Percentiles rank a stretch among this genome's conserved stretches.
These are phyloP conservation scores for Folsomia manolachei DNA, from an alignment of 2,888 invertebrate species.

Conservation along the genomic window DNA sequence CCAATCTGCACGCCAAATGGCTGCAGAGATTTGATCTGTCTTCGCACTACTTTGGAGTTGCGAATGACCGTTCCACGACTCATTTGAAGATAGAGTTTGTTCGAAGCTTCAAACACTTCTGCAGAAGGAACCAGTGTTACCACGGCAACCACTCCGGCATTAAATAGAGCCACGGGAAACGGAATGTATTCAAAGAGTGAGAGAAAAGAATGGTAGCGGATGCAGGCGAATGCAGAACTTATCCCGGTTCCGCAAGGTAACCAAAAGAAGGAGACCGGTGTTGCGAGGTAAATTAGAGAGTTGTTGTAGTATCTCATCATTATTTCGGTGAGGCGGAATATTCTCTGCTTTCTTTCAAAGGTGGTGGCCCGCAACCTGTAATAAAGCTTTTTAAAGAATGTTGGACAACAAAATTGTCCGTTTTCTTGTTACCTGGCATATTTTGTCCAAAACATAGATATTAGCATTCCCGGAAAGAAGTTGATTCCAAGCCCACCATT, in stretches of 20 bases:
- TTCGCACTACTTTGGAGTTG: neutral
- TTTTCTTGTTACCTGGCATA: neutral
- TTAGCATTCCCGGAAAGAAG: neutral
- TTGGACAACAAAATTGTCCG: neutral
- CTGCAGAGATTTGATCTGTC: neutral
- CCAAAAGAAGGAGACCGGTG: too few species aligned
- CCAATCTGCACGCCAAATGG: neutral
- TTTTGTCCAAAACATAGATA: neutral
- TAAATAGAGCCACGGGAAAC: too few species aligned
- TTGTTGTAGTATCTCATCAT: neutral
- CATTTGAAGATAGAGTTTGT: neutral
- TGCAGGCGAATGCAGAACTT: neutral
- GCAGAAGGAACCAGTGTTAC: neutral
- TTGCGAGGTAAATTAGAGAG: too few species aligned
- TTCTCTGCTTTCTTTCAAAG: neutral
- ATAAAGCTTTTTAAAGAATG: too few species aligned
- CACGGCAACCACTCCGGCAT: neutral
- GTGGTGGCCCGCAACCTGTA: too few species aligned
- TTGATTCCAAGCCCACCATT: neutral
- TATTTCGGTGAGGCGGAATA: neutral
- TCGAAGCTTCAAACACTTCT: neutral
- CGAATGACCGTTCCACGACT: neutral
- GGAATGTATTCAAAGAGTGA: neutral
- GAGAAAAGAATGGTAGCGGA: neutral
- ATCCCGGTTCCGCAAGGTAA: neutral